phyloP scores from a whole-genome alignment of 2,113 vertebrate genomes.

The Erythrolamprus reginae region DNA sequence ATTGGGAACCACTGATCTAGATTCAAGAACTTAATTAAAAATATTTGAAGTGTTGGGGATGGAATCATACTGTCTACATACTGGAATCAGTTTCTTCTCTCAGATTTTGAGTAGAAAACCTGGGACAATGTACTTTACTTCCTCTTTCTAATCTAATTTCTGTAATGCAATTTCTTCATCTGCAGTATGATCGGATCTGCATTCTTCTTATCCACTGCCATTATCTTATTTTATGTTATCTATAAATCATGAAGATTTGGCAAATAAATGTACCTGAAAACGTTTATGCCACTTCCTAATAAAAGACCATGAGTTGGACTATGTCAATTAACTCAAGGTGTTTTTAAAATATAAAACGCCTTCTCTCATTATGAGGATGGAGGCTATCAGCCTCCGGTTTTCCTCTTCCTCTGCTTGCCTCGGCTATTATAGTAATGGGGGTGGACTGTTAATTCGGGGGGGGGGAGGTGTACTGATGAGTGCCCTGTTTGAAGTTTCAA shows the following conservation, averaged over 20 bases:
- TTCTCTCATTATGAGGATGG: background rate
- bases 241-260: background rate
- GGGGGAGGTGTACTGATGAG: too few relatives aligned
- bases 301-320: background rate
- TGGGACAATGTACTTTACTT: background rate
- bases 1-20: too few relatives aligned
- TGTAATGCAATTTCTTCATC: background rate
- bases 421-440: too few relatives aligned
- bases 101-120: background rate
- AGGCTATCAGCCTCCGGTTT: too few relatives aligned
- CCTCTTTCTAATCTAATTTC: background rate
- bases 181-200: background rate
- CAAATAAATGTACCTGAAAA: background rate
- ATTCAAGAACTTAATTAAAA: background rate
- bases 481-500: too few relatives aligned
- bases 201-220: background rate
- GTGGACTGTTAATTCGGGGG: too few relatives aligned
- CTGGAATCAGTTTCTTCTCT: background rate
- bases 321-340: background rate
- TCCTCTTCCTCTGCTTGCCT: too few relatives aligned
- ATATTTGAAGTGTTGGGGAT: background rate
- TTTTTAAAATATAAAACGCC: background rate
- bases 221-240: background rate
- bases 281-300: background rate
- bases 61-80: background rate